phyloP scores from a whole-genome alignment of 2,113 vertebrate species.

The Gnathonemus longibarbis region DNA sequence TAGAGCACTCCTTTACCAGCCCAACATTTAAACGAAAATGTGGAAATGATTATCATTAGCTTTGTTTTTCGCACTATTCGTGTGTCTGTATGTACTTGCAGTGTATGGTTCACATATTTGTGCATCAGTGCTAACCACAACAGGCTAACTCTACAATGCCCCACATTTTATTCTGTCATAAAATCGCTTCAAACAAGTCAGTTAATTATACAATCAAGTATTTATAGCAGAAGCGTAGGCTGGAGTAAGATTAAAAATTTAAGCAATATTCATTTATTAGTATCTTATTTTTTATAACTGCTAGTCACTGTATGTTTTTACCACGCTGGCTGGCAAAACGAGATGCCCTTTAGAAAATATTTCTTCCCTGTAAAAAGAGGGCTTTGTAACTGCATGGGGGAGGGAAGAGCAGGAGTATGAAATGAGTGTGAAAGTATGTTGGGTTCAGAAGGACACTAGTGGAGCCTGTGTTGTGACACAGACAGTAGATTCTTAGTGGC shows the following conservation, averaged over 20 bases:
- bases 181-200: not conserved
- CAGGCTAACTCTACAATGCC: not conserved
- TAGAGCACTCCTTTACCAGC: not conserved
- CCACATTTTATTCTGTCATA: not conserved
- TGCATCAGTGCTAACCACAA: not conserved
- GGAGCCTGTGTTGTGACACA: not conserved
- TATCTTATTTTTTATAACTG: not conserved
- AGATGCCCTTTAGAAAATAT: not conserved
- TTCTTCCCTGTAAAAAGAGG: not conserved
- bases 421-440: not conserved
- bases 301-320: not conserved
- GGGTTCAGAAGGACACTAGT: not conserved
- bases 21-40: not conserved
- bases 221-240: not conserved
- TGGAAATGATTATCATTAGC: not conserved
- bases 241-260: not conserved
- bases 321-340: not conserved
- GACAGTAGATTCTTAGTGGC: not conserved
- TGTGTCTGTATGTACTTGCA: not conserved
- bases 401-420: not conserved
- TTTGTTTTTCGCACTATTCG: not conserved
- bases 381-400: not conserved
- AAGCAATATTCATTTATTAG: not conserved
- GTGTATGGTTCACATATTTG: not conserved
- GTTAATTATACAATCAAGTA: not conserved